Evolutionary conservation across 1,140 invertebrate genomes (phyloP), one percentile per base, ranked within the genome.

Genomic region (Drosophila mojavensis): DNA sequence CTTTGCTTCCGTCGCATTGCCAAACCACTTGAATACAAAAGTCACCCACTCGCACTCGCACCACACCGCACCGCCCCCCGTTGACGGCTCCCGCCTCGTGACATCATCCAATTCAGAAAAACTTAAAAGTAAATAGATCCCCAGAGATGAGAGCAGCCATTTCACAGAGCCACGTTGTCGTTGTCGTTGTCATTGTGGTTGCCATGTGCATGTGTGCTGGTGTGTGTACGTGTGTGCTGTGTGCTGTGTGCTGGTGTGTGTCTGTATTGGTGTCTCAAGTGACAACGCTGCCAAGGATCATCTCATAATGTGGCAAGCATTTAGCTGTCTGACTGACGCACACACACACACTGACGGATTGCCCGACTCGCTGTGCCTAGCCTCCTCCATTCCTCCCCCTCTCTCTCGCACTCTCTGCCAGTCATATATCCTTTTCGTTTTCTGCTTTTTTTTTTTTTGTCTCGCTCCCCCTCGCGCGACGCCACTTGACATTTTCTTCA

Each of bases 41-140:
- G 70, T 81, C 76, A 78, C 66, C 71, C 79, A 70, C 81, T 75
- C 45, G 47, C 47, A 39, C 20, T 17, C 20, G 4, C n/a, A 11
- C 33, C 2, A 7, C 24, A 5, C 9, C 5, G 28, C 47, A 26
- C 45, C 20, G 20, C 20, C 20, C 20, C 20, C 20, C 20, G 20
- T 24, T 24, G 20, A 24, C 2, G 20, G 20, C 20, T 24, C 20
- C 13, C n/a, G 30, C 39, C 55, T 79, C 67, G 83, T 89, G 83
- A 88, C 84, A 84, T 88, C 84, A 88, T 89, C 84, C 83, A 89
- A 89, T 88, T 89, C 43, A 89, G 66, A 69, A 88, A 39, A 89
- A 88, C 84, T 88, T 88, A 84, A 88, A 88, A 88, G 84, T 89
- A 88, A 88, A 88, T 88, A 88, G 84, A 88, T 88, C 84, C 84